Percentiles rank a stretch among this genome's conserved stretches.
These are phyloP conservation scores for Trichogramma pretiosum DNA, from an alignment of 1,140 invertebrate genomes.

Conservation along the genomic window DNA sequence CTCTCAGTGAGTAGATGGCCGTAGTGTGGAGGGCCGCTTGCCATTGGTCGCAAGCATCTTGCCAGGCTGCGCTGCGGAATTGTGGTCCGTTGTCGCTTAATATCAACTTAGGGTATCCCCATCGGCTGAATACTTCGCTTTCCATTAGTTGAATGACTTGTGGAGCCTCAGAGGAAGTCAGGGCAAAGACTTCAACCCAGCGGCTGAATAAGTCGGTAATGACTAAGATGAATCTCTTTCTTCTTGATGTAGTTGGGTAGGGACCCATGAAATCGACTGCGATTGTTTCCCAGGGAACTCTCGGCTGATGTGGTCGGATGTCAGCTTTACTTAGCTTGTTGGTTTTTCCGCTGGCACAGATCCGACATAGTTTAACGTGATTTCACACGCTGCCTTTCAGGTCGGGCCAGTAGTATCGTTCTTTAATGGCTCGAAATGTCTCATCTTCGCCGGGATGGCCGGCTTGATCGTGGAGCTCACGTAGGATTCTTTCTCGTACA, in stretches of 20 bases:
- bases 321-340: too few species aligned
- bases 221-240: slow-evolving; percentile 18
- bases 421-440: background rate
- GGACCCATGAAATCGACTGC: too few species aligned
- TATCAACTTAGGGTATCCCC: slow-evolving; percentile 20
- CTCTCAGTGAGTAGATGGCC: background rate
- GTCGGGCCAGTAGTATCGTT: background rate
- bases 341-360: too few species aligned
- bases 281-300: too few species aligned
- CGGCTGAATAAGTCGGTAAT: slow-evolving; percentile 22
- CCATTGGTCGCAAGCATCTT: slow-evolving; percentile 7
- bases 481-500: too few species aligned
- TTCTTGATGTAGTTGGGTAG: too few species aligned
- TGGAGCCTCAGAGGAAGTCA: background rate
- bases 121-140: slow-evolving; percentile 23
- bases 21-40: background rate
- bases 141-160: background rate
- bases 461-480: background rate
- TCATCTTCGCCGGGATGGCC: slow-evolving; percentile 2
- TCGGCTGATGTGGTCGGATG: too few species aligned
- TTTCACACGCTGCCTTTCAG: background rate
- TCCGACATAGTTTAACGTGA: background rate
- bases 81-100: slow-evolving; percentile 26
- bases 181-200: slow-evolving; percentile 23
- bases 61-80: slow-evolving; percentile 17